Percentiles rank a stretch among this genome's conserved stretches.
Conservation (phyloP, 1,140 invertebrate genomes). For the Patella vulgata region DNA sequence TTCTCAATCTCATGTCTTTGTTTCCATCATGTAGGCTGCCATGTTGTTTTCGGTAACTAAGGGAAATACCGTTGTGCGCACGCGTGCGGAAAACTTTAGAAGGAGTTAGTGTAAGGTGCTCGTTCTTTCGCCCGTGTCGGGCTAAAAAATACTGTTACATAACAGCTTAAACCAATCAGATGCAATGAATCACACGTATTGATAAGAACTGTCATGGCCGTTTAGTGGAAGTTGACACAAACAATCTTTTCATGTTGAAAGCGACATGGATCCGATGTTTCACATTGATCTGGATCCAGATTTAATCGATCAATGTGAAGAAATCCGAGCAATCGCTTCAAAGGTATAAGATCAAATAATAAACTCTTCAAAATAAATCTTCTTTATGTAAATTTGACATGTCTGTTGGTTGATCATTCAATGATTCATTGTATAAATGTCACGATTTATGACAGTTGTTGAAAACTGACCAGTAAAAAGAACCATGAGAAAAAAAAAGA, state of each 20-base stretch:
- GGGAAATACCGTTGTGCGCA: conserved; percentile 18
- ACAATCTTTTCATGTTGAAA: not conserved
- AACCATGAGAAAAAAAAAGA: not conserved
- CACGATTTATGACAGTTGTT: too few species aligned
- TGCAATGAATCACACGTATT: conserved; percentile 7
- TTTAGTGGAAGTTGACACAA: conserved; percentile 1
- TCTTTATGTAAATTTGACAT: conserved; percentile 1
- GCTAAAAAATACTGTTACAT: not conserved
- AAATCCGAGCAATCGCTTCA: conserved; percentile 32
- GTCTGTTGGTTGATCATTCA: not conserved
- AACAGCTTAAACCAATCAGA: not conserved
- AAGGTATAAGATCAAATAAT: conserved; percentile 25
- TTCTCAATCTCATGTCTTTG: not conserved
- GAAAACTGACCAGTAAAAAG: not conserved
- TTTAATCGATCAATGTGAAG: conserved; percentile 25
- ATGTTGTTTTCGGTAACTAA: conserved; percentile 39
- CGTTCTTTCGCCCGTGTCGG: not conserved
- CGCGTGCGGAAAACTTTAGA: conserved; percentile 3
- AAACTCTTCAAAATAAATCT: conserved; percentile 5
- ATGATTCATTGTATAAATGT: too few species aligned
- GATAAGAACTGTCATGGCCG: conserved; percentile 30
- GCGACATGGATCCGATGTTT: conserved; percentile 8
- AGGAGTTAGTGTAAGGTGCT: not conserved
- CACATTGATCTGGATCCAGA: conserved; percentile 23
- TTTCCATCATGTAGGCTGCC: conserved; percentile 18